Evolutionary conservation across 2,797 vertebrate species (phyloP), one percentile per base, ranked within the genome.

Genomic region (Nyctibius grandis): DNA sequence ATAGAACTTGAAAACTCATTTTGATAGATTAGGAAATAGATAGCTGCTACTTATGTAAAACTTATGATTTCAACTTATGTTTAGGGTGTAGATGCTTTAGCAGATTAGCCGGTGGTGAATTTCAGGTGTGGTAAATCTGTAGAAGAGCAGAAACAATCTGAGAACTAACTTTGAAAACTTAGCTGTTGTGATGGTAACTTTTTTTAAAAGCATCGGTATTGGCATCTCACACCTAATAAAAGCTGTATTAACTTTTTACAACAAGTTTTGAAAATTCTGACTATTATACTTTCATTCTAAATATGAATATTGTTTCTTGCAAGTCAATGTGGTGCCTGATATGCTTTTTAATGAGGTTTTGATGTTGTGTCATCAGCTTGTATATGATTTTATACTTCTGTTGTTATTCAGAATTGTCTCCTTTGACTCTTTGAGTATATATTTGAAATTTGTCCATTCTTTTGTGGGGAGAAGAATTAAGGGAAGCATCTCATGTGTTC

Each of bases 1-100:
- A 6, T 18, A 77, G 69, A 69, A 70, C 44, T 60, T 80, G 11
- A 76, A 67, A 29, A 34, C 9, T 50, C 9, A 17, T 63, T 89
- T 64, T 64, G 38, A 45, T 84, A 80, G 51, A 25, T 40, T 40
- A 34, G 56, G 50, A 82, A 91, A 63, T n/a, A 54, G 11, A 3
- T 59, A 64, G 45, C 40, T 93, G 34, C 34, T 81, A 6, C 38
- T 78, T 15, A 40, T 42, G 23, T 75, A 64, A 83, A 81, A 61
- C 0, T 45, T n/a, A 12, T 0, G 1, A 47, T 74, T 85, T 83
- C 40, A 47, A 10, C 22, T 73, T 54, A 26, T 1, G 1, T 63
- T 56, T 80, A 85, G 28, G 9, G 1, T 61, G 4, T 69, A 57
- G 61, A 22, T 23, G 23, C 33, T 57, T 61, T 0, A 47, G 12